Percentiles rank a stretch among this genome's conserved stretches.
Conservation (phyloP, 1,140 invertebrate species). For the Maniola jurtina region DNA sequence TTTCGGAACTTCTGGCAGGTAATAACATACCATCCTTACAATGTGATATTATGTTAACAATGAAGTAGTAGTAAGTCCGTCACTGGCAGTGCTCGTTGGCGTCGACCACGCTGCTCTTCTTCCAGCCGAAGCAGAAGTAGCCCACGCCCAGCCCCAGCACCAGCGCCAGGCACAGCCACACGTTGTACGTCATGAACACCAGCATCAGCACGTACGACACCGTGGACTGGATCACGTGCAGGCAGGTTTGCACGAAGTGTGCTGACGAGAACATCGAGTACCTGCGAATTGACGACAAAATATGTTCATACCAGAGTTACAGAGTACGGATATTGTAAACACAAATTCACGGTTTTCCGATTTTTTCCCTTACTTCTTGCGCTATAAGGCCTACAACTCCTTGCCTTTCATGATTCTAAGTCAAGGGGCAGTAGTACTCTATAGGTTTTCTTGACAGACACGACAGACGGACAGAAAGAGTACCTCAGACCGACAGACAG, state of each 20-base stretch:
- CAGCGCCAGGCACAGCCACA: slow-evolving; percentile 95
- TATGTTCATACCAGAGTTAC: slow-evolving; percentile 1
- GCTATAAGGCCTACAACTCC: too few relatives aligned
- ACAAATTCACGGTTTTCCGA: too few relatives aligned
- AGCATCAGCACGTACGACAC: slow-evolving; percentile 97
- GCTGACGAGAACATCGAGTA: slow-evolving; percentile 88
- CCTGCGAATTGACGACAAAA: slow-evolving; percentile 70
- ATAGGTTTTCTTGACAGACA: too few relatives aligned
- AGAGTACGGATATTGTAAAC: too few relatives aligned
- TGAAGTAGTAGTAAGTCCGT: too few relatives aligned
- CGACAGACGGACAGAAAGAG: too few relatives aligned
- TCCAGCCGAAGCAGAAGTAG: slow-evolving; percentile 97
- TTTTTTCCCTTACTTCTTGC: too few relatives aligned
- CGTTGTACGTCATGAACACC: slow-evolving; percentile 99
- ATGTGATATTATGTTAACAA: background rate
- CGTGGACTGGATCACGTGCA: slow-evolving; percentile 94
- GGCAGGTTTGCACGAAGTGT: slow-evolving; percentile 91
- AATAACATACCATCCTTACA: too few relatives aligned
- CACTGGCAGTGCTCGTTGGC: slow-evolving; percentile 91
- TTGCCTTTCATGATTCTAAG: too few relatives aligned
- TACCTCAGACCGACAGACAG: too few relatives aligned
- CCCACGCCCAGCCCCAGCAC: slow-evolving; percentile 92
- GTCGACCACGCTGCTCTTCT: slow-evolving; percentile 92
- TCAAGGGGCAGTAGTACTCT: too few relatives aligned
- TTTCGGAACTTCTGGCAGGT: too few relatives aligned